Evolutionary conservation across 2,797 vertebrate genomes (phyloP).

Genomic region (Paramormyrops hopkinsi): DNA sequence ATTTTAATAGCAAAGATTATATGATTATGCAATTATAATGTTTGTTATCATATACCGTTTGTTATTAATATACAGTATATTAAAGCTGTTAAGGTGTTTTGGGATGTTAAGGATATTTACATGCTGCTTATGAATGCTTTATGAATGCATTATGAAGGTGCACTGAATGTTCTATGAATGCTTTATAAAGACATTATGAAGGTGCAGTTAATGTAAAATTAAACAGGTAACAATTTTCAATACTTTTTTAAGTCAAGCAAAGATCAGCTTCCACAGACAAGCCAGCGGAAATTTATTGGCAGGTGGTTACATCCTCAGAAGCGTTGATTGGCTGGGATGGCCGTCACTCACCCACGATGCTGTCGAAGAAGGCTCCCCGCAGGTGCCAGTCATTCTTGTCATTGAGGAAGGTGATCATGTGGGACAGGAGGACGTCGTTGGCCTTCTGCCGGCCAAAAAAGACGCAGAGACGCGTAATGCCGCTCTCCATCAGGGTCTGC

Average conservation of each 20-base stretch:
- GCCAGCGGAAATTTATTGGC: not conserved
- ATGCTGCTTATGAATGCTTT: not conserved
- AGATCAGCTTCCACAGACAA: not conserved
- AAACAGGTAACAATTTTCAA: not conserved
- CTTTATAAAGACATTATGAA: not conserved
- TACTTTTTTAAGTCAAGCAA: not conserved
- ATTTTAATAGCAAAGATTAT: not conserved
- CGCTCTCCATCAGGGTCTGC: slow-evolving; percentile 94
- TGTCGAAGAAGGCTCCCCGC: slow-evolving; percentile 94
- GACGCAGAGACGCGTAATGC: slow-evolving; percentile 92
- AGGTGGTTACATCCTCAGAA: not conserved
- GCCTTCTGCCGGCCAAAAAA: slow-evolving; percentile 97
- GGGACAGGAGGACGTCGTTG: slow-evolving; percentile 91
- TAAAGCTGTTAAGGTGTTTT: not conserved
- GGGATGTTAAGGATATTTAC: not conserved
- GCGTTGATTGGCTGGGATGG: not conserved
- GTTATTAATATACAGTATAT: not conserved
- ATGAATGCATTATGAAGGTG: not conserved
- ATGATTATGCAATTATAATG: not conserved
- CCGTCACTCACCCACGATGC: slow-evolving; percentile 79
- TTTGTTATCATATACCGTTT: not conserved
- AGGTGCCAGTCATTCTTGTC: slow-evolving; percentile 99
- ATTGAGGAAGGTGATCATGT: slow-evolving; percentile 98
- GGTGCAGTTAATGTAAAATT: not conserved
- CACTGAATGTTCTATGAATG: not conserved